Evolutionary conservation across 2,113 vertebrate species (phyloP), one percentile per base, ranked within the genome.

Genomic region (Trematomus loennbergii): DNA sequence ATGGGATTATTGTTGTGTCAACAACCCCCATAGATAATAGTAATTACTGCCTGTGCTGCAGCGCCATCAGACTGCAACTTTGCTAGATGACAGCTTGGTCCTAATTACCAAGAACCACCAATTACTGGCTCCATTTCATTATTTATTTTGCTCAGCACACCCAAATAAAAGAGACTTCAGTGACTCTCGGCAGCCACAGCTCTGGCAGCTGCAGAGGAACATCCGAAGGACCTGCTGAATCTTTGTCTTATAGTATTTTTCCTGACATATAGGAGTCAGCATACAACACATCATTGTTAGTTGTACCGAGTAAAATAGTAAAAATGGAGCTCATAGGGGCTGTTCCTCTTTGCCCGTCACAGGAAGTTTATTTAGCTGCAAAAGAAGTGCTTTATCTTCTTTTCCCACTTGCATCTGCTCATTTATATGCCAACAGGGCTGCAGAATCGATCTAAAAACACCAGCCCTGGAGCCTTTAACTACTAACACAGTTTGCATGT

Each of bases 51-150:
- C 87, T 83, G 87, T 62, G 87, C 88, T 80, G 82, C 86, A 81
- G 82, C 63, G n/a, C 87, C 90, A 87, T 93, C 88, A 79, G 88
- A 88, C 90, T 93, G 90, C 87, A 91, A 91, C 90, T 93, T 91
- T 53, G 71, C 90, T 88, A 75, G 85, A 92, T 93, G 93, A 94
- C 93, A 94, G 91, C 88, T 91, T 90, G 88, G 89, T 91, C 89
- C 90, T 93, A 95, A 95, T 95, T 95, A 95, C 92, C 88, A 88
- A 92, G 90, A 94, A 92, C 92, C 87, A 88, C 90, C 91, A 93
- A 94, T 95, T 94, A 93, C 83, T 89, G 86, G 91, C 91, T 90
- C 85, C 87, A 87, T 92, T 94, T 91, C 86, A 91, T 95, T 92
- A 94, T 94, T 94, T 94, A 93, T 94, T 92, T 92, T 87, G 78